Evolutionary conservation across 2,797 vertebrate genomes (phyloP).

Genomic region (Aphelocoma californica): DNA sequence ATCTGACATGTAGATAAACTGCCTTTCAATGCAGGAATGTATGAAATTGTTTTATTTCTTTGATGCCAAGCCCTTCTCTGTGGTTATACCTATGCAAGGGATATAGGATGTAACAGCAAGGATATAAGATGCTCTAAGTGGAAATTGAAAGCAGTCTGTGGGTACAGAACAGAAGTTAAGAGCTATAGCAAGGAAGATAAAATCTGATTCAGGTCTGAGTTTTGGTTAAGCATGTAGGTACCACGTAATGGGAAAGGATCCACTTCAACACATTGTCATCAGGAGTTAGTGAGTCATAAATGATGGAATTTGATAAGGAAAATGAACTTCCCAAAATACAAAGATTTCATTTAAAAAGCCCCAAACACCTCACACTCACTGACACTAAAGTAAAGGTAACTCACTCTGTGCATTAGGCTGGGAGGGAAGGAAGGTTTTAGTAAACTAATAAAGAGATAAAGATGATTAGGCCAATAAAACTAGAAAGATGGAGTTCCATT

Average conservation of each 20-base stretch:
- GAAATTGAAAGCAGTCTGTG: background rate
- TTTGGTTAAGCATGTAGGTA: background rate
- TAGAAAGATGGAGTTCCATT: constrained; percentile 1
- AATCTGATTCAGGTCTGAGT: background rate
- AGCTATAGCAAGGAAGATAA: background rate
- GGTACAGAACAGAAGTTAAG: background rate
- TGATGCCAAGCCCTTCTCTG: background rate
- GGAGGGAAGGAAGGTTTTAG: background rate
- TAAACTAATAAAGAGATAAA: background rate
- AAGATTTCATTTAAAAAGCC: background rate
- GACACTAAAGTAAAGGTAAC: background rate
- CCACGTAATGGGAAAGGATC: background rate
- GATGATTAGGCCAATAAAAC: constrained; percentile 26
- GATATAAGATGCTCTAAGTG: background rate
- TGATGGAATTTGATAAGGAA: background rate
- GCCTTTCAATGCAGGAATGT: background rate
- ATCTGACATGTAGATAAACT: background rate
- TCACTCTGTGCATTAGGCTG: background rate
- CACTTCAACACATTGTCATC: background rate
- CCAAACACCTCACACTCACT: background rate
- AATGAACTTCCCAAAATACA: background rate
- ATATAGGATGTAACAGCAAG: background rate
- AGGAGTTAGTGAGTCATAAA: background rate
- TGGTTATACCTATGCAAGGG: background rate
- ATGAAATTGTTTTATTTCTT: background rate